A percentile compares a stretch with the other conserved stretches of the same genome.
These are phyloP conservation scores for Leptopilina clavipes DNA, from an alignment of 1,140 invertebrate species.

Conservation along the genomic window DNA sequence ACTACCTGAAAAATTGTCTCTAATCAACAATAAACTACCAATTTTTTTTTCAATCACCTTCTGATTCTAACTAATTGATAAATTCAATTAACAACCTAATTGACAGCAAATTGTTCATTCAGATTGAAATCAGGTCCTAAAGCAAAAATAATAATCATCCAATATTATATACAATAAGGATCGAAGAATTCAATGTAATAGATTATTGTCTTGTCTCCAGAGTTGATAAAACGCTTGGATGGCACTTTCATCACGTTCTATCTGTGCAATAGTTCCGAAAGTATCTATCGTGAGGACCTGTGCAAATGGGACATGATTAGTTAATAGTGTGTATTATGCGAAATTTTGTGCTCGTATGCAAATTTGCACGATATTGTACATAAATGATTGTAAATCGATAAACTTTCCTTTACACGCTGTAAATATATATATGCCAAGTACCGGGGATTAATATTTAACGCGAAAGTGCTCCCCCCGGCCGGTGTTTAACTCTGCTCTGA, in stretches of 20 bases:
- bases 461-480: conserved; percentile 17
- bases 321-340: not conserved
- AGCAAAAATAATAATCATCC: too few species aligned
- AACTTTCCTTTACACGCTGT: not conserved
- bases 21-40: not conserved
- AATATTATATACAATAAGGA: too few species aligned
- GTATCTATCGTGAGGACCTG: too few species aligned
- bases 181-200: too few species aligned
- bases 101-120: too few species aligned
- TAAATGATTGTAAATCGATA: conserved; percentile 15
- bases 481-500: conserved; percentile 41
- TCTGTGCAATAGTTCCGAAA: too few species aligned
- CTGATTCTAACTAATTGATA: too few species aligned
- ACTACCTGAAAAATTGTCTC: not conserved
- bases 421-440: not conserved
- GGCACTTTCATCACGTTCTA: too few species aligned
- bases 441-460: conserved; percentile 23
- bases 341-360: not conserved
- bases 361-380: conserved; percentile 21
- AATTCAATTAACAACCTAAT: too few species aligned
- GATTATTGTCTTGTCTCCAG: not conserved
- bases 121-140: too few species aligned
- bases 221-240: not conserved
- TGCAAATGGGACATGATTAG: too few species aligned
- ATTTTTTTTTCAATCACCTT: not conserved